These are phyloP conservation scores for Ormyrus rosae DNA, from an alignment of 2,888 invertebrate species.

Conservation along the genomic window DNA sequence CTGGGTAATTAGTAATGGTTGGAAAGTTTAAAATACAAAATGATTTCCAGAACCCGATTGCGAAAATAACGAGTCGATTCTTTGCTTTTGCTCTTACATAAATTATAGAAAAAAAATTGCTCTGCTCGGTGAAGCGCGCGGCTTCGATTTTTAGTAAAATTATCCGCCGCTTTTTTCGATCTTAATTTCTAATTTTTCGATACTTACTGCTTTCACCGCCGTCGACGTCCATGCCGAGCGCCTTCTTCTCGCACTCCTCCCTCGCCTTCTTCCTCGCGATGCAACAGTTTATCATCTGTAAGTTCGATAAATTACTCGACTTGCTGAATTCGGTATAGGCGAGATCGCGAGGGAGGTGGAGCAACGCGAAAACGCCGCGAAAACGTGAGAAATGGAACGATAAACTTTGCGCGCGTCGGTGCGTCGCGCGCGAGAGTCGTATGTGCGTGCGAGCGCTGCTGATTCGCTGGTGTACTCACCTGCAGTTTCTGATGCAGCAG, in stretches of 20 bases:
- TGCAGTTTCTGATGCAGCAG: slow-evolving; percentile 96
- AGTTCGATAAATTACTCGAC: slow-evolving; percentile 11
- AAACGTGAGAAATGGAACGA: slow-evolving; percentile 58
- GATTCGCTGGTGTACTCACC: slow-evolving; percentile 73
- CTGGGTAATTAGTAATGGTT: too few species aligned
- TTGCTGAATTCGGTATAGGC: background rate
- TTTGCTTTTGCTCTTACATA: too few species aligned
- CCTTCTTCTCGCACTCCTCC: slow-evolving; percentile 74
- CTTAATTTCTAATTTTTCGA: background rate
- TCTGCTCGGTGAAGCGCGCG: too few species aligned
- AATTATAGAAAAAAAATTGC: too few species aligned
- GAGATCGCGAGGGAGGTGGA: background rate
- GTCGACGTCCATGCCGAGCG: slow-evolving; percentile 63
- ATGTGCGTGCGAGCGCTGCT: background rate
- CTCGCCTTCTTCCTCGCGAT: slow-evolving; percentile 80
- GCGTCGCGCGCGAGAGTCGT: slow-evolving; percentile 10
- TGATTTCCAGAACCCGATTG: too few species aligned
- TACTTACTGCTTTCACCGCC: slow-evolving; percentile 45
- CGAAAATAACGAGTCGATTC: too few species aligned
- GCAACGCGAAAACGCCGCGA: slow-evolving; percentile 44
- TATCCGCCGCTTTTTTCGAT: background rate
- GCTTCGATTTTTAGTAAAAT: too few species aligned
- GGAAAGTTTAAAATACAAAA: too few species aligned
- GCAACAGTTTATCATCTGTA: slow-evolving; percentile 85
- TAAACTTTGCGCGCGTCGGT: slow-evolving; percentile 37